A percentile compares a stretch with the other conserved stretches of the same genome.
Conservation (phyloP, 2,113 vertebrate genomes). For the Campylomormyrus numenius region DNA sequence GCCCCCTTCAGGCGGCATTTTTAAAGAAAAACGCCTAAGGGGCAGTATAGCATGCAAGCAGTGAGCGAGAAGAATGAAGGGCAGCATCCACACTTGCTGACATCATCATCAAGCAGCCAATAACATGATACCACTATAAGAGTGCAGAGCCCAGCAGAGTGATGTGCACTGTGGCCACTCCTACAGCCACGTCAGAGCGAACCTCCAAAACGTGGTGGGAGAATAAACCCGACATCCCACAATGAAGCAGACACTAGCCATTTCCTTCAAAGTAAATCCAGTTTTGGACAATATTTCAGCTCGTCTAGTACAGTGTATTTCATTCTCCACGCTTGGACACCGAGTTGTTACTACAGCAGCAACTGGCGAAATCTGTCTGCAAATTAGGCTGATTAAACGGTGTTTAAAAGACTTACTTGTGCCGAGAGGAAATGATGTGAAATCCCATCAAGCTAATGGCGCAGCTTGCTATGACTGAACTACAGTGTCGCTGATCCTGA, state of each 20-base stretch:
- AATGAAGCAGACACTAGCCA: neutral
- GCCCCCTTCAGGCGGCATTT: neutral
- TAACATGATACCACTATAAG: neutral
- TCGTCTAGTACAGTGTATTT: neutral
- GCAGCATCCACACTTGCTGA: neutral
- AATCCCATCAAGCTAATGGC: conserved; percentile 3
- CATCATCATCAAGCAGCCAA: neutral
- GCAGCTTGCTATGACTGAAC: neutral
- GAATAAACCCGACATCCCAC: neutral
- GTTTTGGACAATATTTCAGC: no score
- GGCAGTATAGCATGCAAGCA: neutral
- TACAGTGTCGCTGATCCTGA: neutral
- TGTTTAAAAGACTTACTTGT: neutral
- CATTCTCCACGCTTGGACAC: neutral
- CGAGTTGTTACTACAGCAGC: neutral
- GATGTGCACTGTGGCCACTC: neutral
- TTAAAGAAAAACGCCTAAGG: neutral
- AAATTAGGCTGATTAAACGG: neutral
- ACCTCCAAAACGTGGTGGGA: neutral
- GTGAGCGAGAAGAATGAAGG: neutral
- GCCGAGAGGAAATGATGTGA: neutral
- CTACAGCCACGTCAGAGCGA: neutral
- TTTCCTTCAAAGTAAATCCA: neutral
- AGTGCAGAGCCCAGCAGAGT: neutral
- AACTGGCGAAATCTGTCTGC: neutral